A percentile compares a stretch with the other conserved stretches of the same genome.
Conservation (phyloP, 2,113 vertebrate genomes). For the Excalfactoria chinensis region DNA sequence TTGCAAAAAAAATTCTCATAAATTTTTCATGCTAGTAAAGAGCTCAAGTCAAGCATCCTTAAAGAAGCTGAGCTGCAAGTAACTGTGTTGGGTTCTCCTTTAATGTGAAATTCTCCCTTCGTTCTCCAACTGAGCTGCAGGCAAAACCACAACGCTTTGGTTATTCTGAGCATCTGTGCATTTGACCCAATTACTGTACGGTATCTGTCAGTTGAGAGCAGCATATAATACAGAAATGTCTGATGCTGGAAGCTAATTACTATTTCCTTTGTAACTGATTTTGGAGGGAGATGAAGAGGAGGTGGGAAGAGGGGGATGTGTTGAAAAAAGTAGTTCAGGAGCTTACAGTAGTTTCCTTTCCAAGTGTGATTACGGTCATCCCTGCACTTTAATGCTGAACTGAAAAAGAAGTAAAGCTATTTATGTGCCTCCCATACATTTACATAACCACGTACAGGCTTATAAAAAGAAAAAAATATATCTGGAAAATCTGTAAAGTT, state of each 20-base stretch:
- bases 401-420: neutral
- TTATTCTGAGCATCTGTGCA: slow-evolving; percentile 15
- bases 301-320: neutral
- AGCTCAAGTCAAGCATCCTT: neutral
- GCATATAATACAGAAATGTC: neutral
- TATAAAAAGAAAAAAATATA: neutral
- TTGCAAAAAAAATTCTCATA: neutral
- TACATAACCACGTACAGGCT: neutral
- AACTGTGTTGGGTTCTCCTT: neutral
- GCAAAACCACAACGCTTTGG: neutral
- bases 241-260: slow-evolving; percentile 39
- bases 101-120: neutral
- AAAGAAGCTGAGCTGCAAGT: neutral
- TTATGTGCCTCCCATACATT: neutral
- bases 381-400: neutral
- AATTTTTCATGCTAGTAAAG: slow-evolving; percentile 18
- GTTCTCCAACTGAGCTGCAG: slow-evolving; percentile 13
- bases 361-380: neutral
- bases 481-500: neutral
- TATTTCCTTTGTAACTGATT: slow-evolving; percentile 11
- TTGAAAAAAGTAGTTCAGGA: neutral
- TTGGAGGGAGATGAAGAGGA: neutral
- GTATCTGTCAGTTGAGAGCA: slow-evolving; percentile 5
- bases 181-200: slow-evolving; percentile 51
- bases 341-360: neutral